Evolutionary conservation across 2,113 vertebrate species (phyloP).

Genomic region (Jaculus jaculus): DNA sequence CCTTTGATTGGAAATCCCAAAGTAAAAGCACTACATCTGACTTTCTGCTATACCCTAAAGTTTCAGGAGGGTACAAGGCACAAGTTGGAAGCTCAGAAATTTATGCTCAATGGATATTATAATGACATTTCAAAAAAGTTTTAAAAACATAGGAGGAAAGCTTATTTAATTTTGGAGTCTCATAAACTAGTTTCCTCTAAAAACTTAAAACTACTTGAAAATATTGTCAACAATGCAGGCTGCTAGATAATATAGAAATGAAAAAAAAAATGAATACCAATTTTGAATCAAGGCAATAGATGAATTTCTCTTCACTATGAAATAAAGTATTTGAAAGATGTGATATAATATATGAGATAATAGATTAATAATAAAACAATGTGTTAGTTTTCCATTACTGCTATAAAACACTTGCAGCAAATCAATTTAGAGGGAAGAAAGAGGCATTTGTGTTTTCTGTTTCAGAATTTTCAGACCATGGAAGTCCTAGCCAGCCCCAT

Average conservation of each 20-base stretch:
- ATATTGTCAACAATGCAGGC: background rate
- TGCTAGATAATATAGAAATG: background rate
- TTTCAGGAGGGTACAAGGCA: background rate
- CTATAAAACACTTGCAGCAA: background rate
- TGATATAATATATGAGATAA: background rate
- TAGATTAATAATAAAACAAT: too few relatives aligned
- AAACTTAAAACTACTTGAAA: constrained; percentile 29
- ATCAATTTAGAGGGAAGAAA: background rate
- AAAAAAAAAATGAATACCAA: constrained; percentile 6
- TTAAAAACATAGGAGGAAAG: background rate
- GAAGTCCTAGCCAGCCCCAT: background rate
- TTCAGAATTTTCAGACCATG: background rate
- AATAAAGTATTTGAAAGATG: constrained; percentile 25
- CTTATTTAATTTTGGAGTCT: constrained; percentile 10
- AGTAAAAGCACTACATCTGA: background rate
- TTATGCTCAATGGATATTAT: background rate
- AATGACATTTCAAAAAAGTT: background rate
- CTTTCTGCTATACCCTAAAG: background rate
- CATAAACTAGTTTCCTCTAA: constrained; percentile 23
- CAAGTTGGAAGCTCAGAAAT: background rate
- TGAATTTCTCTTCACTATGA: constrained; percentile 6
- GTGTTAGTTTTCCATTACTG: background rate
- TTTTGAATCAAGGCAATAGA: constrained; percentile 29
- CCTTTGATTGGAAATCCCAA: background rate
- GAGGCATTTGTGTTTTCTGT: background rate